Evolutionary conservation across 2,888 invertebrate species (phyloP).

Genomic region (Hipparchia semele): DNA sequence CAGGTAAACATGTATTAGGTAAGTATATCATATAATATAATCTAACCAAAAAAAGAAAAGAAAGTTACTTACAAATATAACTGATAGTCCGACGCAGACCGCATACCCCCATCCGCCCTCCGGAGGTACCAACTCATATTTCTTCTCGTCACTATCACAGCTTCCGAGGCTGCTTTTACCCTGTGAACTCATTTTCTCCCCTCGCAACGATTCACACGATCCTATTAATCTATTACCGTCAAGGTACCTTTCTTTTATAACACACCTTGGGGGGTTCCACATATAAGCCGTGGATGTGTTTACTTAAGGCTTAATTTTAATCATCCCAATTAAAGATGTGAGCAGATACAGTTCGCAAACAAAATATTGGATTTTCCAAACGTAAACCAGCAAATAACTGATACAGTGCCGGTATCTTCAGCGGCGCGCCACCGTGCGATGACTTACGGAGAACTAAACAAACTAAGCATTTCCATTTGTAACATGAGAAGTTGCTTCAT

Average conservation of each 20-base stretch:
- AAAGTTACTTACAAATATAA: constrained; percentile 85
- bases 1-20: too few species aligned
- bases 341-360: constrained; percentile 52
- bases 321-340: constrained; percentile 63
- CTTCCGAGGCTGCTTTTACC: constrained; percentile 50
- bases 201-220: constrained; percentile 38
- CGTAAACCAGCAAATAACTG: constrained; percentile 61
- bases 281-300: constrained; percentile 65
- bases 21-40: too few species aligned
- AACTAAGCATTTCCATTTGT: constrained; percentile 33
- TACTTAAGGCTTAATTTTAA: constrained; percentile 60
- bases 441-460: constrained; percentile 32
- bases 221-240: constrained; percentile 39
- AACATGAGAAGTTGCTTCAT: constrained; percentile 31
- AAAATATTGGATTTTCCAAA: constrained; percentile 70
- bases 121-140: constrained; percentile 79
- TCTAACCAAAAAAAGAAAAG: constrained; percentile 9
- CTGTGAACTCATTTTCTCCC: constrained; percentile 51
- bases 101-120: constrained; percentile 90
- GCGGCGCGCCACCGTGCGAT: constrained; percentile 32
- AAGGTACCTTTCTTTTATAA: constrained; percentile 45
- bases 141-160: constrained; percentile 59
- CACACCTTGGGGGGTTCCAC: constrained; percentile 51
- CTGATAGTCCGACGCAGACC: constrained; percentile 85
- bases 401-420: constrained; percentile 34